Base-by-base conservation (phyloP, 23 tunicate species). In the Ciona savignyi region DNA sequence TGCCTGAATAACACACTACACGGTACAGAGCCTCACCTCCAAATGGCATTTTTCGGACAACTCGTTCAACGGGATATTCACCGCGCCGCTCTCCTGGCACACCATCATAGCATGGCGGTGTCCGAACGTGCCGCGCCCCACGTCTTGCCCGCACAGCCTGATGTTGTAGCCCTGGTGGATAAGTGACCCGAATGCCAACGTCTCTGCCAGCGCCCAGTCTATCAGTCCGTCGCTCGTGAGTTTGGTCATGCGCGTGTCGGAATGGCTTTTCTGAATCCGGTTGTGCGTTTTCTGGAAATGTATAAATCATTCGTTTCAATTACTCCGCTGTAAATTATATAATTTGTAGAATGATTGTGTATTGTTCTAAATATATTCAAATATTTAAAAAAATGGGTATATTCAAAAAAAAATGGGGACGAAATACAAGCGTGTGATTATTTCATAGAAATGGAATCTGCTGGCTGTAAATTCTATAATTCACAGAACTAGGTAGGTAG, bases 131-230 rank as follows among this genome's bases (percentile, higher is more conserved):
- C 96, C 99, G 3, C 99, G 81, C 1, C 96, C 93, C 2, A 77
- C 92, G 66, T 95, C 99, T 35, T 95, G 93, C 0, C 99, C 99
- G 64, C 96, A 86, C 62, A 95, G 31, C 15, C 99, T 85, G 25
- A 95, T 70, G 56, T 68, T 63, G 71, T 29, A 88, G 21, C 86
- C 91, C 62, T 84, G 91, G 20, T 74, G 78, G 29, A 95, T 77
- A 1, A 95, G 64, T 0, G 96, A 76, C 11, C 99, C 99, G 48
- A 95, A 80, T 1, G 99, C 95, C 1, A 95, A 32, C 0, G 99
- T 86, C 74, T 95, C 99, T 1, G 99, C 99, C 0, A 86, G 35
- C 35, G 93, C 80, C 99, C 99, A 95, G 31, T 95, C 99, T 2
- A 88, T 35, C 25, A 31, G 1, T 3, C 69, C 72, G 30, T 30